These are phyloP conservation scores for Geopemphigus sp. DNA, from an alignment of 1,140 invertebrate genomes.

Conservation along the genomic window DNA sequence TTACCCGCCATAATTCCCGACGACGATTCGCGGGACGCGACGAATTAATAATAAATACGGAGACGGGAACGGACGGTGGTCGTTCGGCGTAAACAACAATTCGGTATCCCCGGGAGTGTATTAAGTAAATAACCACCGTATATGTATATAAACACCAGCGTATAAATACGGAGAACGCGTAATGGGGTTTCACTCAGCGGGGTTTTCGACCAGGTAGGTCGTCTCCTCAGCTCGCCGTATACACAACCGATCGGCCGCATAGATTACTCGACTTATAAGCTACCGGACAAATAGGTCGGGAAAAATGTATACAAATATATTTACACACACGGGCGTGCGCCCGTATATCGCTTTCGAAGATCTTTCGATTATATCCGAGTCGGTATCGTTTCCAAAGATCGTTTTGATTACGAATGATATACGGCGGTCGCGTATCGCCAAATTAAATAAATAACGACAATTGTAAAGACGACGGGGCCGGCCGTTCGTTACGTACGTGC, in stretches of 20 bases:
- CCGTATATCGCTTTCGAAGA: background rate
- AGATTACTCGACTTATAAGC: slow-evolving; percentile 10
- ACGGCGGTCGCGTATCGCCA: background rate
- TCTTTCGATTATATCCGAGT: background rate
- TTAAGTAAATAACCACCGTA: too few relatives aligned
- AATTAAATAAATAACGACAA: too few relatives aligned
- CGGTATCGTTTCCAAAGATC: too few relatives aligned
- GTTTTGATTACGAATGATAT: slow-evolving; percentile 3
- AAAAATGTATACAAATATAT: background rate
- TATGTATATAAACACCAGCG: too few relatives aligned
- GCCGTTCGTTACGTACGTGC: too few relatives aligned
- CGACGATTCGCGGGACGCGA: background rate
- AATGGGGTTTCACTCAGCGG: slow-evolving; percentile 16
- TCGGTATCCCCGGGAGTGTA: background rate
- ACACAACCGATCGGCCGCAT: background rate
- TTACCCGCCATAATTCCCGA: slow-evolving; percentile 6
- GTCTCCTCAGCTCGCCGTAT: background rate
- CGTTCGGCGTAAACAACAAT: too few relatives aligned
- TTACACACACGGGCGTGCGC: background rate
- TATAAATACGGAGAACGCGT: too few relatives aligned
- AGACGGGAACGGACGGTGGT: too few relatives aligned
- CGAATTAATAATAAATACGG: background rate
- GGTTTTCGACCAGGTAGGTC: slow-evolving; percentile 28
- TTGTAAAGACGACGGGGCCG: too few relatives aligned
- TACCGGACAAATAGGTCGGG: slow-evolving; percentile 8